phyloP scores from a whole-genome alignment of 2,113 vertebrate genomes.

The Ciconia boyciana region DNA sequence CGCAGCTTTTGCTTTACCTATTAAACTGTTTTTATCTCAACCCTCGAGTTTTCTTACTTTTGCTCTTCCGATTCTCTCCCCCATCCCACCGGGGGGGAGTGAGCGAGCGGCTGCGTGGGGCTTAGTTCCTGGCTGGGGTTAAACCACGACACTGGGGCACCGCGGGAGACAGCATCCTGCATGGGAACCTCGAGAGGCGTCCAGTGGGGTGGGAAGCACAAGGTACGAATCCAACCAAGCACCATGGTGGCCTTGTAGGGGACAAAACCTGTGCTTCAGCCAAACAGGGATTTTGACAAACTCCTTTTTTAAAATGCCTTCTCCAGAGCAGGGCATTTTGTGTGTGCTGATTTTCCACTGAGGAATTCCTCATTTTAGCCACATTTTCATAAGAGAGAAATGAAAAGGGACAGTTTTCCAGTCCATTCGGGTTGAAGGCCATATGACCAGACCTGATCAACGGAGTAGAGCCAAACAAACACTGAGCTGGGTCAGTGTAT shows the following conservation, averaged over 20 bases:
- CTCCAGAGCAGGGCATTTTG: neutral
- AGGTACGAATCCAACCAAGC: neutral
- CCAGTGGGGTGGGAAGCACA: neutral
- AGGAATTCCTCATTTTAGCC: neutral
- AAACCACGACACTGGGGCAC: too few species aligned
- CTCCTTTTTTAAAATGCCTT: neutral
- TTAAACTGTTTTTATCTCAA: too few species aligned
- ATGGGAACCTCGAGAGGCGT: neutral
- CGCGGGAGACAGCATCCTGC: neutral
- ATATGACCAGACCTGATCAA: neutral
- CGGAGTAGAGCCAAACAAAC: neutral
- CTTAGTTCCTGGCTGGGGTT: too few species aligned
- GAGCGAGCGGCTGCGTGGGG: too few species aligned
- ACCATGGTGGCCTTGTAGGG: neutral
- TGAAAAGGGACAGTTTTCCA: neutral
- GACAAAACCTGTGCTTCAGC: neutral
- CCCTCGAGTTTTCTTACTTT: too few species aligned
- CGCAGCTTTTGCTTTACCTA: too few species aligned
- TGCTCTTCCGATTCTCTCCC: too few species aligned
- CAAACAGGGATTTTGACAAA: neutral
- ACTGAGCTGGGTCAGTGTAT: neutral
- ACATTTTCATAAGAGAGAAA: neutral
- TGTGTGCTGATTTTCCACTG: neutral
- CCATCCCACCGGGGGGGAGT: too few species aligned
- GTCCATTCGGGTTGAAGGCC: neutral